A percentile compares a stretch with the other conserved stretches of the same genome.
phyloP scores from a whole-genome alignment of 2,113 vertebrate species.

The Oryzias melastigma region DNA sequence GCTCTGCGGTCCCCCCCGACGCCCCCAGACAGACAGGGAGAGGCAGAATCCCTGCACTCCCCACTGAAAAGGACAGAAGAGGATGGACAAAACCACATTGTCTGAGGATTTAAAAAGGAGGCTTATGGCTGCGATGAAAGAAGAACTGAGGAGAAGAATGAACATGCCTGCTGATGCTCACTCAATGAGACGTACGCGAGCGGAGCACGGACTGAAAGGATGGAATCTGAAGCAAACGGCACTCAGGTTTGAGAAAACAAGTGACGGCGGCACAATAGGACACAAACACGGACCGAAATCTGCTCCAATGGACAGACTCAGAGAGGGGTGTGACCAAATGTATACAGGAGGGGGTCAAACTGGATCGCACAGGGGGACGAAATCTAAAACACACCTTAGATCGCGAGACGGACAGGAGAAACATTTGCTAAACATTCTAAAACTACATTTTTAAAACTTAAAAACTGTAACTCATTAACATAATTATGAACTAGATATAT shows the following conservation, averaged over 20 bases:
- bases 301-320: slow-evolving; percentile 64
- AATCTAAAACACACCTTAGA: too few species aligned
- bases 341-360: slow-evolving; percentile 46
- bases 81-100: slow-evolving; percentile 85
- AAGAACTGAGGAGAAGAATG: slow-evolving; percentile 77
- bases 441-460: too few species aligned
- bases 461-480: too few species aligned
- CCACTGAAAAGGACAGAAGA: slow-evolving; percentile 70
- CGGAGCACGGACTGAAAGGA: slow-evolving; percentile 60
- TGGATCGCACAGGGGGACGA: too few species aligned
- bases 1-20: slow-evolving; percentile 51
- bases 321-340: slow-evolving; percentile 66
- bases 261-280: slow-evolving; percentile 73
- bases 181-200: slow-evolving; percentile 76
- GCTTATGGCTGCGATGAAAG: slow-evolving; percentile 81
- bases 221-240: slow-evolving; percentile 73
- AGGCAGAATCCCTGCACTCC: slow-evolving; percentile 58
- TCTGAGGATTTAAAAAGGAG: slow-evolving; percentile 84
- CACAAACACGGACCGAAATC: slow-evolving; percentile 68
- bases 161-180: slow-evolving; percentile 77
- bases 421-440: too few species aligned
- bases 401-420: too few species aligned
- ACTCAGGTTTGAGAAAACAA: slow-evolving; percentile 69
- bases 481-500: too few species aligned
- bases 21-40: slow-evolving; percentile 42